Evolutionary conservation across 2,113 vertebrate species (phyloP), one percentile per base, ranked within the genome.

Genomic region (Sebastes schlegelii): DNA sequence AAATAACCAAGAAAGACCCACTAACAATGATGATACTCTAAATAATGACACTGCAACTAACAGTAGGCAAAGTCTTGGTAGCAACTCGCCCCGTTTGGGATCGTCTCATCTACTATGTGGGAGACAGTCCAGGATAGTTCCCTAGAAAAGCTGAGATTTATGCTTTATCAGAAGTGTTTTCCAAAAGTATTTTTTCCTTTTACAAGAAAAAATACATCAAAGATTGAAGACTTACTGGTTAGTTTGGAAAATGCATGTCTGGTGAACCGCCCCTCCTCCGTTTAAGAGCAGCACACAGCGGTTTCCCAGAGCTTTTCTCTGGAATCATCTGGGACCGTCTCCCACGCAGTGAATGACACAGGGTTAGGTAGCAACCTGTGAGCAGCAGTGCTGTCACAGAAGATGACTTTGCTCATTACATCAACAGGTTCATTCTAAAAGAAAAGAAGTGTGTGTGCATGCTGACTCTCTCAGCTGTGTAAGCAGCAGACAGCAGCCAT

Each of bases 401-500:
- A 17, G 34, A 54, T 58, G 48, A 62, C 65, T 79, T 0, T 52
- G 60, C 54, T 61, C 14, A 34, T 73, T 60, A 43, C 73, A 82
- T 40, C 42, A 67, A 64, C 7, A 54, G 54, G 48, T 72, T 46
- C 5, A 62, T 57, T 73, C 8, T 26, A 1, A 49, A 49, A 51
- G 45, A 11, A 76, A 66, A 51, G 1, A 63, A 23, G 17, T 5
- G 43, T 54, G 26, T 68, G 62, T 54, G 23, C 11, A 14, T 19
- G 63, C 58, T 65, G 69, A 65, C 51, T 52, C 14, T 8, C 65
- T 68, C 77, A 80, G 77, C 77, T 74, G 68, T 84, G 54, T 74
- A 40, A 73, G 26, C 72, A 62, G 77, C 66, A 83, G 42, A 76
- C 64, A 78, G 75, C 71, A 70, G 52, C 6, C 64, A 70, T 52